Percentiles rank a stretch among this genome's conserved stretches.
Evolutionary conservation across 2,113 vertebrate genomes (phyloP).

Genomic region (Oxyura jamaicensis): DNA sequence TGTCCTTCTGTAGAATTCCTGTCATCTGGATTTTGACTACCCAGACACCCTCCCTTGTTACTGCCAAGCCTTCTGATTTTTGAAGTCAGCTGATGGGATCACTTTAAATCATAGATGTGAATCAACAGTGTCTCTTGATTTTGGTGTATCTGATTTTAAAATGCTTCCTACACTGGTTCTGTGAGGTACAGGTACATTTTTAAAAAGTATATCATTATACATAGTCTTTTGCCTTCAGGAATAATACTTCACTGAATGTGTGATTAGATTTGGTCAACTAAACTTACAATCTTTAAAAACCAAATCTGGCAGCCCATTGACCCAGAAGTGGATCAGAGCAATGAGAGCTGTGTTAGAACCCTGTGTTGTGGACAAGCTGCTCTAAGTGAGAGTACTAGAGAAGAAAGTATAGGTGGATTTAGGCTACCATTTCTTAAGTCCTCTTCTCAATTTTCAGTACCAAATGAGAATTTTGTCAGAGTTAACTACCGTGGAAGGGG

Average conservation of each 20-base stretch:
- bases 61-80: not conserved
- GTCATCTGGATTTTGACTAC: not conserved
- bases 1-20: not conserved
- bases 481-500: not conserved
- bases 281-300: not conserved
- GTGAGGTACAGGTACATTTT: not conserved
- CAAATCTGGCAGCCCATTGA: not conserved
- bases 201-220: not conserved
- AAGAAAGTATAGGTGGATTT: not conserved
- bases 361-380: not conserved
- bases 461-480: slow-evolving; percentile 19
- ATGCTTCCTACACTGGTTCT: not conserved
- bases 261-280: not conserved
- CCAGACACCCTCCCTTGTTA: not conserved
- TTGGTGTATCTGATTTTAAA: not conserved
- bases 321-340: not conserved
- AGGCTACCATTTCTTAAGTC: not conserved
- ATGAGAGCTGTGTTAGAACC: not conserved
- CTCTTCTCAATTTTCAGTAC: slow-evolving; percentile 17
- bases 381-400: not conserved
- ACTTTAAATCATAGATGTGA: not conserved
- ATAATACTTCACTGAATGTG: not conserved
- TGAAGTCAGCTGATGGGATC: not conserved
- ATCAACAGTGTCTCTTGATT: not conserved
- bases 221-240: not conserved